phyloP scores from a whole-genome alignment of 2,113 vertebrate species.

The Hirundichthys speculiger region DNA sequence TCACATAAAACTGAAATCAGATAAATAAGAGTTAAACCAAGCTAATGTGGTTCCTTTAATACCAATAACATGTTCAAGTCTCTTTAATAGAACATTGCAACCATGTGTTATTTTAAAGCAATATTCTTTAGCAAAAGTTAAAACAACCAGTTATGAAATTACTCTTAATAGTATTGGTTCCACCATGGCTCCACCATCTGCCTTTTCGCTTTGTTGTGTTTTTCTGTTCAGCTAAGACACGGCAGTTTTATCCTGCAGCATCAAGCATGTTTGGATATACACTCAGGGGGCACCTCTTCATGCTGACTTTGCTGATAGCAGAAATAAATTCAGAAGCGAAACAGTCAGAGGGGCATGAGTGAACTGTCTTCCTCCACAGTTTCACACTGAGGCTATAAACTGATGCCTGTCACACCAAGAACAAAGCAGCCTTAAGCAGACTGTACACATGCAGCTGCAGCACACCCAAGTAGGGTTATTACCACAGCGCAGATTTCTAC shows the following conservation, averaged over 20 bases:
- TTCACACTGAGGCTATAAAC: constrained; percentile 63
- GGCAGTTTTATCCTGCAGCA: constrained; percentile 38
- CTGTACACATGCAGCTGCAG: constrained; percentile 45
- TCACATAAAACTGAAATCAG: too few relatives aligned
- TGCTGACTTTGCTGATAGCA: constrained; percentile 65
- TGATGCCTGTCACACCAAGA: constrained; percentile 49
- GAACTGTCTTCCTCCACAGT: constrained; percentile 57
- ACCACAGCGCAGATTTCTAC: constrained; percentile 35
- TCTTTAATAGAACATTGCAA: too few relatives aligned
- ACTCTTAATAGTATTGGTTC: too few relatives aligned
- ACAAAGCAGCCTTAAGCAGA: constrained; percentile 48
- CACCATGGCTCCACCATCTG: too few relatives aligned
- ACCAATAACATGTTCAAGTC: too few relatives aligned
- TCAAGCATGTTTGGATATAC: constrained; percentile 47
- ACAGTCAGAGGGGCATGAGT: constrained; percentile 61
- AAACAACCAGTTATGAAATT: too few relatives aligned
- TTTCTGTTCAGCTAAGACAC: background rate
- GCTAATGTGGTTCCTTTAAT: too few relatives aligned
- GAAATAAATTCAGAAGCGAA: constrained; percentile 58
- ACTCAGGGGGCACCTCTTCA: constrained; percentile 53
- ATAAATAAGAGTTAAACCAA: too few relatives aligned
- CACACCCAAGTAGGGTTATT: constrained; percentile 37
- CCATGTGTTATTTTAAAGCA: too few relatives aligned
- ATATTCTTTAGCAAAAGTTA: too few relatives aligned
- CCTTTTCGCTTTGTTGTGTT: background rate